Base-by-base conservation (phyloP, 1,140 invertebrate species). In the Trichonephila clavipes region DNA sequence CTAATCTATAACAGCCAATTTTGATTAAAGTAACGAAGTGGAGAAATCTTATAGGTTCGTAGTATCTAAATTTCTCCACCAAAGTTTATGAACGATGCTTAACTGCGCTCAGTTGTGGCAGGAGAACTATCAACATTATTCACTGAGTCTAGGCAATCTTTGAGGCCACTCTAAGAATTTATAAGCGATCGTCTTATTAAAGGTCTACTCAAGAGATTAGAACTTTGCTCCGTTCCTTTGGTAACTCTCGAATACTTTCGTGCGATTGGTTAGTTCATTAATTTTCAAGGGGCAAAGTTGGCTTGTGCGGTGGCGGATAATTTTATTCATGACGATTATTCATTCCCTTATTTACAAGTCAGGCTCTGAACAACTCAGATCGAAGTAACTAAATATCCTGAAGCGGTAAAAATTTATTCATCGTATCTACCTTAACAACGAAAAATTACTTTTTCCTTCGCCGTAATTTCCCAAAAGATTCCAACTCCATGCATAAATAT, bases 401-500 rank as follows among this genome's bases (percentile, higher is more conserved):
- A 58, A 85, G n/a, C 58, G 82, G 44, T 85, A 85, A 85, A 85
- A 85, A 85, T 85, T 85, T 85, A 77, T 77, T 77, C 72, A 40
- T 16, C 72, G 72, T 34, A 77, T 40, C 24, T 40, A 18, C 72
- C 34, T 40, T 77, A 77, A 40, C 72, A 77, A 89, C 28, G 61
- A 51, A 34, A 19, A 58, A 72, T 72, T 77, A 24, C 88, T 89
- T 89, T 89, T 89, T 89, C 40, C 18, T 44, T 89, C 66, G 21
- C 5, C 34, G 14, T 89, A 89, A 77, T 89, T 89, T 89, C 88
- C 88, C 88, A 58, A 89, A 89, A 77, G 88, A 89, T 89, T 58
- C 88, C 21, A 89, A 77, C 88, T 89, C 72, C 58, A 58, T 51
- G 24, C 64, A 89, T 89, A 72, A 72, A 89, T 89, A 89, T 89